Conservation (phyloP, 2,113 vertebrate genomes). For the Dryoscopus gambensis region DNA sequence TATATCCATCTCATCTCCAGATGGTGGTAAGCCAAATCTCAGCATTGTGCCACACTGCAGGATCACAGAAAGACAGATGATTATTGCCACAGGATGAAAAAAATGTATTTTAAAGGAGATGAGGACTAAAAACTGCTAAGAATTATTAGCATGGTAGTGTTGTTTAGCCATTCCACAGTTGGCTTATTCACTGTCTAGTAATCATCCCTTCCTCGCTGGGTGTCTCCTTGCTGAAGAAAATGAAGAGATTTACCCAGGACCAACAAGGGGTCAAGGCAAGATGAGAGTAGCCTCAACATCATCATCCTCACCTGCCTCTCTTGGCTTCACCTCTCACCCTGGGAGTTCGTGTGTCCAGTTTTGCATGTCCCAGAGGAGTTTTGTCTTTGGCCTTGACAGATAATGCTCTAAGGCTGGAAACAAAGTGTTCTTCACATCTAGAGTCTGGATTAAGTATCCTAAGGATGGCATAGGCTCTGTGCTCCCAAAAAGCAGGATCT, state of each 20-base stretch:
- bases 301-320: neutral
- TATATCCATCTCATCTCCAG: neutral
- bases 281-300: neutral
- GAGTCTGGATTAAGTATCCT: neutral
- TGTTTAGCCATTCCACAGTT: neutral
- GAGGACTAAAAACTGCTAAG: neutral
- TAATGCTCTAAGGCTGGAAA: neutral
- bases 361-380: neutral
- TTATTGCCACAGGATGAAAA: neutral
- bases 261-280: neutral
- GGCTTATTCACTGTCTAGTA: neutral
- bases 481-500: neutral
- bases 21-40: neutral
- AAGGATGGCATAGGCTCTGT: neutral
- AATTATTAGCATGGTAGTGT: neutral
- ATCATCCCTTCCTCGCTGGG: neutral
- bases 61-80: neutral
- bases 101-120: neutral
- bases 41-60: neutral
- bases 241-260: neutral
- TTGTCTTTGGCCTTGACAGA: neutral
- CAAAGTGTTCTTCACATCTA: neutral
- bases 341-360: neutral
- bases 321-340: neutral
- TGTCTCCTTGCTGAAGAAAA: neutral